Evolutionary conservation across 2,113 vertebrate genomes (phyloP).

Genomic region (Sinocyclocheilus anshuiensis): DNA sequence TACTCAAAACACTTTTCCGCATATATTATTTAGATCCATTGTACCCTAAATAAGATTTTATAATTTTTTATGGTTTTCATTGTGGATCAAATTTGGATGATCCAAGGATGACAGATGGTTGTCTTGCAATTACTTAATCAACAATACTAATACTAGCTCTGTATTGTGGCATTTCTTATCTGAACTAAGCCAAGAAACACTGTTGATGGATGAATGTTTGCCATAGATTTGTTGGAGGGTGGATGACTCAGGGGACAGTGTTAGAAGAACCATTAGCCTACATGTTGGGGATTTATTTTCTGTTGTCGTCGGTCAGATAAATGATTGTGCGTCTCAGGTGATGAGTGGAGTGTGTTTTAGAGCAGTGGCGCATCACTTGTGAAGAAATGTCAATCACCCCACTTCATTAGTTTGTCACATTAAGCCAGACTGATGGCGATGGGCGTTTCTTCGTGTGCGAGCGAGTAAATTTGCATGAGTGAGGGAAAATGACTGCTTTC

Average conservation of each 20-base stretch:
- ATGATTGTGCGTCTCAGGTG: constrained; percentile 48
- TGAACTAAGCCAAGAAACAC: constrained; percentile 45
- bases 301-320: constrained; percentile 55
- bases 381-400: constrained; percentile 62
- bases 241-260: constrained; percentile 51
- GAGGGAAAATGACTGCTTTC: constrained; percentile 16
- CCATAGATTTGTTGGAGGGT: constrained; percentile 44
- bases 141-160: neutral
- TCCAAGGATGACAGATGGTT: neutral
- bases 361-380: constrained; percentile 41
- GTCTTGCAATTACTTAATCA: neutral
- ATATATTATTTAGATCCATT: too few species aligned
- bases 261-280: constrained; percentile 54
- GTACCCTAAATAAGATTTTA: too few species aligned
- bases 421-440: constrained; percentile 47
- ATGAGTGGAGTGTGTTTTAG: constrained; percentile 51
- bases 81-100: neutral
- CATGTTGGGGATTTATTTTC: constrained; percentile 49
- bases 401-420: constrained; percentile 63
- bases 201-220: constrained; percentile 32
- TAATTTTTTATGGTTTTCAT: neutral
- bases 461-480: constrained; percentile 42
- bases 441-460: constrained; percentile 10
- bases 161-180: constrained; percentile 31
- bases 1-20: too few species aligned